Base-by-base conservation (phyloP, 1,140 invertebrate species). In the Venustaconcha ellipsiformis region DNA sequence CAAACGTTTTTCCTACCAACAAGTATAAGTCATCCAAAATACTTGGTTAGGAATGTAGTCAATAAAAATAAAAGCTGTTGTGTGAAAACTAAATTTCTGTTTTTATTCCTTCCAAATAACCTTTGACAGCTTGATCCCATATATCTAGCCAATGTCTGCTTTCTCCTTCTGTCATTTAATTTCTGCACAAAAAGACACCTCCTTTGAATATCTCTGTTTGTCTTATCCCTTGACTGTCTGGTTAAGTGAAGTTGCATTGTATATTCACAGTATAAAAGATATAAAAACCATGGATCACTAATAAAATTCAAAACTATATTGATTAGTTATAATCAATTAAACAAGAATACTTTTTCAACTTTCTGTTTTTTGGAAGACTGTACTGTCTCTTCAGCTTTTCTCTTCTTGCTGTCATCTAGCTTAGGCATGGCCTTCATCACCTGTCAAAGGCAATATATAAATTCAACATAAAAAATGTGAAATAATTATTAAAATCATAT, bases 371-470 rank as follows among this genome's bases (percentile, higher is more conserved):
- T 87, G 14, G 67, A 71, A 14, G 80, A 76, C 23, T 77, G 62
- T 64, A 73, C 69, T 8, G 78, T 26, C 20, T 86, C 82, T 63
- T 84, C 81, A 14, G 77, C 72, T 72, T 89, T 89, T 30, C 88
- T 81, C 70, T 89, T 88, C 64, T 79, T 83, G 18, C 78, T 83
- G 78, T 92, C 91, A 56, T 91, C 91, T 23, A 86, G 78, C 80
- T 91, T 92, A 18, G 92, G 92, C 82, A 92, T 83, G 59, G 84
- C 87, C 82, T 90, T 92, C 82, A 90, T 88, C 12, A 92, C 88
- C 90, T 92, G 82, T 56, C 72, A 18, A 72, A 72, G 66, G 55
- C 37, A 67, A 62, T 18, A 8, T 15, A n/a, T 62, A 62, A 8
- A n/a, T 62, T 15, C 23, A n/a, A 11, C 18, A n/a, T 23, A 62